These are phyloP conservation scores for Cerceris ruficornis DNA, from an alignment of 2,888 invertebrate species.

Conservation along the genomic window DNA sequence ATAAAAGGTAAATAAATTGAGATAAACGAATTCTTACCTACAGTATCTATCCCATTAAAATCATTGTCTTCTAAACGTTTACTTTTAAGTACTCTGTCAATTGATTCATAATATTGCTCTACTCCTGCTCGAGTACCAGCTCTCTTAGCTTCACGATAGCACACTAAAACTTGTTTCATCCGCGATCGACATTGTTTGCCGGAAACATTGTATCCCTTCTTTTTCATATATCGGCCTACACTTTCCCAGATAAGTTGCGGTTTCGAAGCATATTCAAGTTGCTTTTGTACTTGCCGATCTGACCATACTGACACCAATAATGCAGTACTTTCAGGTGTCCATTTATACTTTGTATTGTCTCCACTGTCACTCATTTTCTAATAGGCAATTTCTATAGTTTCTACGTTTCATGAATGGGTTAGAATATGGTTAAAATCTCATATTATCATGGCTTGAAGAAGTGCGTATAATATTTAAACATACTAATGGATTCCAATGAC, in stretches of 20 bases:
- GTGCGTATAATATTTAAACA: not conserved
- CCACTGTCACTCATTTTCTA: slow-evolving; percentile 73
- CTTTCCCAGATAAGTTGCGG: slow-evolving; percentile 80
- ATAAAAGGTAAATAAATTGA: too few relatives aligned
- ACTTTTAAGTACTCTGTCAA: slow-evolving; percentile 75
- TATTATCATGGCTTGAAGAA: not conserved
- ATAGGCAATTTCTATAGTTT: not conserved
- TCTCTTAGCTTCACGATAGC: slow-evolving; percentile 79
- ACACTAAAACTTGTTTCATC: slow-evolving; percentile 80
- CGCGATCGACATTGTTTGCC: slow-evolving; percentile 79
- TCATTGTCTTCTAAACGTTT: slow-evolving; percentile 67
- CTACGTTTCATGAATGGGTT: not conserved
- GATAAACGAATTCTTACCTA: slow-evolving; percentile 68
- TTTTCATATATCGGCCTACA: slow-evolving; percentile 78
- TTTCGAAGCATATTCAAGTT: slow-evolving; percentile 74
- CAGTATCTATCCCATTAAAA: slow-evolving; percentile 76
- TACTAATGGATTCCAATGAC: not conserved
- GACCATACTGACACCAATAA: slow-evolving; percentile 80
- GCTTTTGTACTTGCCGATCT: slow-evolving; percentile 79
- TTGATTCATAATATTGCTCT: slow-evolving; percentile 79
- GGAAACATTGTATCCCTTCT: slow-evolving; percentile 78
- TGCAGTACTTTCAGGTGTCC: slow-evolving; percentile 79
- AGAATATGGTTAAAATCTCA: not conserved
- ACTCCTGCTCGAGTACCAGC: slow-evolving; percentile 76
- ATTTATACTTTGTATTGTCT: slow-evolving; percentile 77